phyloP scores from a whole-genome alignment of 2,797 vertebrate genomes.

The Bradypus variegatus region DNA sequence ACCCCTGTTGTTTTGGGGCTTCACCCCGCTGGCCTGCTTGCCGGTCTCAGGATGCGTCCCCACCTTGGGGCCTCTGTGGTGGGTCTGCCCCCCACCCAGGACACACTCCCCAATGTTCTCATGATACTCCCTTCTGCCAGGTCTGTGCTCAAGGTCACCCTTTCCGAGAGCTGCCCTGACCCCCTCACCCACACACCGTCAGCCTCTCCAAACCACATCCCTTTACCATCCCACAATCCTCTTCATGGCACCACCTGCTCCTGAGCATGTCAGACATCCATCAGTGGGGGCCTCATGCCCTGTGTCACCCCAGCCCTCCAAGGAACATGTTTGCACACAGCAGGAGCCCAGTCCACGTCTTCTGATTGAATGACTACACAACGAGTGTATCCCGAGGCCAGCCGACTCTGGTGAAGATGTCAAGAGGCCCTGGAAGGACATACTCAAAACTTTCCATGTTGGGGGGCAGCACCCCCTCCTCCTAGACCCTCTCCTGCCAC shows the following conservation, averaged over 20 bases:
- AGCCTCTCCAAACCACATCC: not conserved
- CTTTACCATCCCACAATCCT: fast-evolving
- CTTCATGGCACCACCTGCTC: not conserved
- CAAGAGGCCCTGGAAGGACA: not conserved
- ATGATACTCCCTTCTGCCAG: fast-evolving
- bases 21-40: not conserved
- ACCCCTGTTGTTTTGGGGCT: too few species aligned
- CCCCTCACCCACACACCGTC: fast-evolving
- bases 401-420: not conserved
- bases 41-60: not conserved
- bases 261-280: too few species aligned
- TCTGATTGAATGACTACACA: not conserved
- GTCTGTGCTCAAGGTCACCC: too few species aligned
- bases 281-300: too few species aligned
- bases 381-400: too few species aligned
- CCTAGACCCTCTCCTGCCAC: not conserved
- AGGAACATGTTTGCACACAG: not conserved
- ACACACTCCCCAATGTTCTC: not conserved
- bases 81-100: fast-evolving
- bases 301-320: not conserved
- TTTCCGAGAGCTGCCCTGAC: not conserved
- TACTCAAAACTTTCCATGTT: not conserved
- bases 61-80: too few species aligned
- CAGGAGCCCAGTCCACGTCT: not conserved
- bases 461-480: not conserved